phyloP scores from a whole-genome alignment of 2,797 vertebrate species.

The Spheniscus humboldti region DNA sequence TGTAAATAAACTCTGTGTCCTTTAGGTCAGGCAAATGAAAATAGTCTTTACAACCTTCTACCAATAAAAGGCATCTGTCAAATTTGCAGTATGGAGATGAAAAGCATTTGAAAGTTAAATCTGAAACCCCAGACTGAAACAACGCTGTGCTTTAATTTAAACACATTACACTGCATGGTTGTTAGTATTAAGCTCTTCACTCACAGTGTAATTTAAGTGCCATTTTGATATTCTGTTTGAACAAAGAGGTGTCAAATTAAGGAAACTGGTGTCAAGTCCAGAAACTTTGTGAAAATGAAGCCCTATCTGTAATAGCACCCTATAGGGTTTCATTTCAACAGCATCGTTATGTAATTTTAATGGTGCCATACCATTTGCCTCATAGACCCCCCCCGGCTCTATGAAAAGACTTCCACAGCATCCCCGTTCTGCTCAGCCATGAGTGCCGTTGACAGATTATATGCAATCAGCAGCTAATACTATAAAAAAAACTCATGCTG shows the following conservation, averaged over 20 bases:
- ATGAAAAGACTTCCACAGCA: not conserved
- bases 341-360: not conserved
- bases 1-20: slow-evolving; percentile 16
- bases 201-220: slow-evolving; percentile 21
- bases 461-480: not conserved
- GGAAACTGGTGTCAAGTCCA: slow-evolving; percentile 1
- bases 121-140: slow-evolving; percentile 34
- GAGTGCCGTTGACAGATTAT: not conserved
- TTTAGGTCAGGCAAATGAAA: slow-evolving; percentile 38
- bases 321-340: not conserved
- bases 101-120: slow-evolving; percentile 52
- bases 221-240: slow-evolving; percentile 42
- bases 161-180: not conserved
- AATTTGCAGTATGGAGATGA: slow-evolving; percentile 11
- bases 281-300: slow-evolving; percentile 34
- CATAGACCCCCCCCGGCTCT: not conserved
- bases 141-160: slow-evolving; percentile 43
- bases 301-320: not conserved
- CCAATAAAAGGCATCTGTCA: slow-evolving; percentile 30
- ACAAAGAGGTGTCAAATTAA: slow-evolving; percentile 56
- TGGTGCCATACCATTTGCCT: not conserved
- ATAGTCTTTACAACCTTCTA: not conserved
- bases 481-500: not conserved
- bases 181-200: slow-evolving; percentile 31
- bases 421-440: not conserved